Evolutionary conservation across 2,797 vertebrate species (phyloP).

Genomic region (Mastacembelus armatus): DNA sequence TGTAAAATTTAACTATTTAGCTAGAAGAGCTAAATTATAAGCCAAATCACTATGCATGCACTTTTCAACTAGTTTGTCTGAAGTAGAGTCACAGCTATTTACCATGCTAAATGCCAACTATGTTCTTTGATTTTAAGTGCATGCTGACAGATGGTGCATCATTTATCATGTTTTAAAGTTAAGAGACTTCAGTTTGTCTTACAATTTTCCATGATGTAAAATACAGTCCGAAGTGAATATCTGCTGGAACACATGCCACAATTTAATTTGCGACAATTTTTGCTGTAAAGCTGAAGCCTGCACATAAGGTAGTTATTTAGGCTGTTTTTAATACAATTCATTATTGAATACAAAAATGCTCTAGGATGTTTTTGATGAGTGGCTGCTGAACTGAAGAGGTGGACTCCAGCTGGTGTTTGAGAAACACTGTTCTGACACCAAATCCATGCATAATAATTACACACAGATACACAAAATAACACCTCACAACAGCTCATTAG

Average conservation of each 20-base stretch:
- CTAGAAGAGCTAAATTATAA: no score
- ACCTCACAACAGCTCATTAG: no score
- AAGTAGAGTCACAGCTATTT: neutral
- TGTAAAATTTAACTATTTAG: no score
- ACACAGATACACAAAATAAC: no score
- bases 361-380: no score
- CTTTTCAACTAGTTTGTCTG: neutral
- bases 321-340: no score
- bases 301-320: conserved; percentile 23
- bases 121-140: no score
- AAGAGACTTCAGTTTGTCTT: conserved; percentile 14
- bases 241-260: conserved; percentile 47
- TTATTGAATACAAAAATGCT: no score
- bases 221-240: conserved; percentile 15
- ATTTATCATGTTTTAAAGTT: conserved; percentile 33
- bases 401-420: no score
- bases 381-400: no score
- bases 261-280: conserved; percentile 17
- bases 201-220: conserved; percentile 20
- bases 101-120: neutral
- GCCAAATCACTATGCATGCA: neutral
- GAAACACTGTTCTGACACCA: no score
- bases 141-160: neutral
- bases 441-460: no score
- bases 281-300: conserved; percentile 6